Conservation (phyloP, 1,140 invertebrate species). For the Elymnias hypermnestra region DNA sequence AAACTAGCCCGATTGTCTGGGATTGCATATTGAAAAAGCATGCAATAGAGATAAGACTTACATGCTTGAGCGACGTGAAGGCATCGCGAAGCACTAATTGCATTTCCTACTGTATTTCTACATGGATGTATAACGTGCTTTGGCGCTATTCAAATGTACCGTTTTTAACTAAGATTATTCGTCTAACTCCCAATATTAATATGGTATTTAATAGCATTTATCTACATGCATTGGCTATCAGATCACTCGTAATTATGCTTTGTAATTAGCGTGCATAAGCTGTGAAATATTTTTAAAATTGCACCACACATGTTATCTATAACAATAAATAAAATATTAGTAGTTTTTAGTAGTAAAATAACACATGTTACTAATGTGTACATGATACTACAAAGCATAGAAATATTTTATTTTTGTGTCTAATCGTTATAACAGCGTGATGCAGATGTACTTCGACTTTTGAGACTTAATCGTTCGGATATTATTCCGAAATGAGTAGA, state of each 20-base stretch:
- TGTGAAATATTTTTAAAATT: constrained; percentile 2
- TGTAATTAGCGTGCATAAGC: background rate
- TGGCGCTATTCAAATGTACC: constrained; percentile 29
- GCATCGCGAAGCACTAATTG: constrained; percentile 61
- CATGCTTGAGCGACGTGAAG: constrained; percentile 58
- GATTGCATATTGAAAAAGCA: constrained; percentile 74
- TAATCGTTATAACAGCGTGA: too few species aligned
- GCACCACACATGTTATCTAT: background rate
- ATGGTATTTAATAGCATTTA: constrained; percentile 9
- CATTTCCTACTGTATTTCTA: constrained; percentile 69
- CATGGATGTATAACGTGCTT: constrained; percentile 48
- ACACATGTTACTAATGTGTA: too few species aligned
- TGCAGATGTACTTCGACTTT: too few species aligned
- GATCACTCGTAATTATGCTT: constrained; percentile 3
- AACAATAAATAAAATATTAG: background rate
- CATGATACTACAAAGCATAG: too few species aligned
- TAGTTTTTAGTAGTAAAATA: too few species aligned
- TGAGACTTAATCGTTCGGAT: too few species aligned
- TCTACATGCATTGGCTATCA: constrained; percentile 5
- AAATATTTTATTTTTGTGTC: too few species aligned
- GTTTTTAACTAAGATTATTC: constrained; percentile 16
- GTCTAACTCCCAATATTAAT: constrained; percentile 8
- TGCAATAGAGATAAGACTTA: constrained; percentile 73
- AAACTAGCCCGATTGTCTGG: constrained; percentile 65
- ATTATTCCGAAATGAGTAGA: too few species aligned